phyloP scores from a whole-genome alignment of 2,113 vertebrate genomes.

The Oreotrochilus melanogaster region DNA sequence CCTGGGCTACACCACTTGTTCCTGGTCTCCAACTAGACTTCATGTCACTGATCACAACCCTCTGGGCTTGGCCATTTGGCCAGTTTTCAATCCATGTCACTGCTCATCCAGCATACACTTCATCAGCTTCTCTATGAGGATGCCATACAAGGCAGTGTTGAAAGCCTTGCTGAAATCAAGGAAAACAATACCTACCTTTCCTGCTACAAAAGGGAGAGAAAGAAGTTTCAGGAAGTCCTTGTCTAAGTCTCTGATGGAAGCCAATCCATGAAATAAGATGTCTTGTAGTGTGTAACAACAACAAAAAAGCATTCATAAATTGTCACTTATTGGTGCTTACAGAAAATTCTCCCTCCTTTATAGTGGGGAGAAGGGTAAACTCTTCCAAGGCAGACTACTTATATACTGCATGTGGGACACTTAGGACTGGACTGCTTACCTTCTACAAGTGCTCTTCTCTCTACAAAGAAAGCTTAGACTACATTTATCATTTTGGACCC shows the following conservation, averaged over 20 bases:
- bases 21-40: not conserved
- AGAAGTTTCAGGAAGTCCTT: not conserved
- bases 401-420: not conserved
- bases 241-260: not conserved
- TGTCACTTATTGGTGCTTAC: not conserved
- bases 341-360: not conserved
- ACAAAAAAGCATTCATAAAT: not conserved
- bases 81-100: not conserved
- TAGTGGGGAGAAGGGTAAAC: not conserved
- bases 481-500: not conserved
- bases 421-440: not conserved
- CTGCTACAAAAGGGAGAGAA: not conserved
- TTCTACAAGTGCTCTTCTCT: not conserved
- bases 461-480: not conserved
- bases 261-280: not conserved
- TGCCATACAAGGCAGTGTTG: not conserved
- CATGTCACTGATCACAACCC: not conserved
- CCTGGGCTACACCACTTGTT: not conserved
- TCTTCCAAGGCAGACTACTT: not conserved
- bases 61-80: not conserved
- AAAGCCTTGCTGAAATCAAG: not conserved
- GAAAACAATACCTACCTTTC: not conserved
- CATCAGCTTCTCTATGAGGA: not conserved
- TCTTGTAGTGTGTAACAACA: not conserved
- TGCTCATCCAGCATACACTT: not conserved